phyloP scores from a whole-genome alignment of 53 echinoderm and acorn worm species.

The Crossaster papposus region DNA sequence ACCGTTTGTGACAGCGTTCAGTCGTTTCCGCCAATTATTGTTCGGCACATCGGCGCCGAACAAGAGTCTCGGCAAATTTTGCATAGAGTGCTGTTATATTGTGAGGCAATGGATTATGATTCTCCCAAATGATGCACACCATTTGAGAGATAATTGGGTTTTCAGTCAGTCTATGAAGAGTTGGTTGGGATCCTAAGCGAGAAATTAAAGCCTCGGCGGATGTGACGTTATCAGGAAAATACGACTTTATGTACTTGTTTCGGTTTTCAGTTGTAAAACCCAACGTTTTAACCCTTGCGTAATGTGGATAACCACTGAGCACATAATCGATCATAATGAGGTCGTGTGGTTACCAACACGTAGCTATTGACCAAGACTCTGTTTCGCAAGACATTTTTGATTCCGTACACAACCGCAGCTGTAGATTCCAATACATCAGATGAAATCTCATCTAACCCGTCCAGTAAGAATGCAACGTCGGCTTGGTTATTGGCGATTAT shows the following conservation, averaged over 20 bases:
- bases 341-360: not conserved
- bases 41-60: not conserved
- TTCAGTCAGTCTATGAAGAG: not conserved
- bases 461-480: not conserved
- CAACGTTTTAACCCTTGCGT: not conserved
- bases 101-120: not conserved
- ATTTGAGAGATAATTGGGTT: not conserved
- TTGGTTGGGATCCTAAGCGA: not conserved
- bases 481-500: not conserved
- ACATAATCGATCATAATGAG: not conserved
- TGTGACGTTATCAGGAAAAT: not conserved
- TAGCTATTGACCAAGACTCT: not conserved
- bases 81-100: constrained; percentile 2
- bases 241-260: not conserved
- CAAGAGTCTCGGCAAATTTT: not conserved
- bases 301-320: not conserved
- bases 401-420: not conserved
- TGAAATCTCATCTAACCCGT: not conserved
- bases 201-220: not conserved
- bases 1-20: not conserved
- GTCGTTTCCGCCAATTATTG: not conserved
- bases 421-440: not conserved
- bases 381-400: not conserved
- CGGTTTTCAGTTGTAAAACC: not conserved
- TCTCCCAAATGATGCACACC: constrained; percentile 5